phyloP scores from a whole-genome alignment of 2,113 vertebrate species.

The Sprattus sprattus region DNA sequence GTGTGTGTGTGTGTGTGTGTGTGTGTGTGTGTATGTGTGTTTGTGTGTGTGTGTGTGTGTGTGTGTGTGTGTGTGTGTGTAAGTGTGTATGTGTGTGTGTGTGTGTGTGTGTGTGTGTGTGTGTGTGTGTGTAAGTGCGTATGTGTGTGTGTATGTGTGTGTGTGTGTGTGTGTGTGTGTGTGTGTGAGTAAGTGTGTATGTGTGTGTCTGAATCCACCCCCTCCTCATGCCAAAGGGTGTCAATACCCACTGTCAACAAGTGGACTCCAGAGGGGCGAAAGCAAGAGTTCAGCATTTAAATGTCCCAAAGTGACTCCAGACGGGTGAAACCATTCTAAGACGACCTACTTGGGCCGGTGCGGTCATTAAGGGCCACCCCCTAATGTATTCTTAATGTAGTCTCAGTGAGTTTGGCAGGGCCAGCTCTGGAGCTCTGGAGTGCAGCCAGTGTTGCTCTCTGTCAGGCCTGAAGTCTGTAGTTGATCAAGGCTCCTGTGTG shows the following conservation, averaged over 20 bases:
- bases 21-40: conserved; percentile 16
- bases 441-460: not conserved
- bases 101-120: not conserved
- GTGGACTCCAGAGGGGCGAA: not conserved
- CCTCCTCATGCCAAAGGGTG: not conserved
- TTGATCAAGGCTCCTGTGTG: not conserved
- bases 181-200: not conserved
- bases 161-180: not conserved
- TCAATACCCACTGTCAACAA: not conserved
- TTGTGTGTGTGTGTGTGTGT: conserved; percentile 23
- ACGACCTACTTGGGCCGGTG: too few relatives aligned
- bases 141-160: not conserved
- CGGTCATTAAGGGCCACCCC: not conserved
- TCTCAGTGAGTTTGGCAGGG: not conserved
- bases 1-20: conserved; percentile 38
- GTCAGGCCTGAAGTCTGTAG: too few relatives aligned
- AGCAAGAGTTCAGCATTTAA: not conserved
- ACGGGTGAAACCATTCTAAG: not conserved
- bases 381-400: not conserved
- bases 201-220: not conserved
- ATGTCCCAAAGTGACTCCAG: not conserved
- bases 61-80: conserved; percentile 13
- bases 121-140: not conserved
- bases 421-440: not conserved
- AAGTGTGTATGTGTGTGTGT: not conserved